Evolutionary conservation across 1,140 invertebrate genomes (phyloP).

Genomic region (Tetraneura akinire): DNA sequence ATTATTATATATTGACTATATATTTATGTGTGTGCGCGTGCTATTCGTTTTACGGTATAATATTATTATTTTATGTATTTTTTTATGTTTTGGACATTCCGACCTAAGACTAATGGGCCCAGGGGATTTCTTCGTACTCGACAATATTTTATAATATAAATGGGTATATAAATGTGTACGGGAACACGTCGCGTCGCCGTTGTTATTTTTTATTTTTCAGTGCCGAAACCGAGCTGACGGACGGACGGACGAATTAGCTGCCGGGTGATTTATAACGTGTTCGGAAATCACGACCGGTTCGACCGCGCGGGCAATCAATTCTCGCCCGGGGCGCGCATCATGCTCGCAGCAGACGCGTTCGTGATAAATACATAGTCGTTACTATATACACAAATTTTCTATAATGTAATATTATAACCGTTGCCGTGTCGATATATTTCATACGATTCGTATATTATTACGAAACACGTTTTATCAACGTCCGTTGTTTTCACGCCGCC

Average conservation of each 20-base stretch:
- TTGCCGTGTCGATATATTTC: too few relatives aligned
- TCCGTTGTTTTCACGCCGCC: constrained; percentile 11
- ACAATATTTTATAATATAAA: not conserved
- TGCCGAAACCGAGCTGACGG: constrained; percentile 36
- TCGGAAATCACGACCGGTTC: constrained; percentile 50
- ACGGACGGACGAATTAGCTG: constrained; percentile 44
- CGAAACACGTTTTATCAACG: constrained; percentile 20
- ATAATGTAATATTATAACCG: too few relatives aligned
- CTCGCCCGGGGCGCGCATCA: constrained; percentile 36
- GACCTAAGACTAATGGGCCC: constrained; percentile 7
- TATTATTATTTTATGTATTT: not conserved
- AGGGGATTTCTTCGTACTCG: not conserved
- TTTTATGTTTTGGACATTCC: constrained; percentile 44
- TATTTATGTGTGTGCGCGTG: not conserved
- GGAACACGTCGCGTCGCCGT: not conserved
- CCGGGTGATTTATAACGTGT: constrained; percentile 50
- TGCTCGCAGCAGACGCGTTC: constrained; percentile 1
- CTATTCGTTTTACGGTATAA: not conserved
- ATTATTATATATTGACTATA: too few relatives aligned
- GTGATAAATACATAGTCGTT: constrained; percentile 23
- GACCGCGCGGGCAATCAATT: constrained; percentile 45
- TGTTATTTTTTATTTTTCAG: constrained; percentile 33
- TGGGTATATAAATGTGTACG: not conserved
- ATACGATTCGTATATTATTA: too few relatives aligned
- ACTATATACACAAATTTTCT: not conserved